A percentile compares a stretch with the other conserved stretches of the same genome.
phyloP scores from a whole-genome alignment of 1,140 invertebrate species.

The Forficula auricularia region DNA sequence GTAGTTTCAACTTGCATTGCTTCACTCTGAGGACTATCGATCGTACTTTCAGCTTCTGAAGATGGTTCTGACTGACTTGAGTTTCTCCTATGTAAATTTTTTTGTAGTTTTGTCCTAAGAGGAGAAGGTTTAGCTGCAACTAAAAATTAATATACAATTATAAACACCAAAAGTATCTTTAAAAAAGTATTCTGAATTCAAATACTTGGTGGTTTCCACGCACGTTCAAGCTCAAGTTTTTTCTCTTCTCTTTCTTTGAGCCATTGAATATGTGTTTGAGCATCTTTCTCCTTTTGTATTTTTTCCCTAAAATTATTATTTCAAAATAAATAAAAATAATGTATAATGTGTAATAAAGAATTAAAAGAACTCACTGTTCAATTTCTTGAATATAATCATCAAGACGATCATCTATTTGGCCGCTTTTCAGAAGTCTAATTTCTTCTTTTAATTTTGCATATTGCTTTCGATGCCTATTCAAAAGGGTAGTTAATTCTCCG shows the following conservation, averaged over 20 bases:
- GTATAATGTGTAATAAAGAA: neutral
- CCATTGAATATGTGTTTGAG: constrained; percentile 41
- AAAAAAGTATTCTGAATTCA: too few relatives aligned
- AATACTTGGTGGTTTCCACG: constrained; percentile 28
- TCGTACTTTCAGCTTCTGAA: constrained; percentile 17
- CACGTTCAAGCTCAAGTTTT: constrained; percentile 34
- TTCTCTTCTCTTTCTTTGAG: constrained; percentile 49
- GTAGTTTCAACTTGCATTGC: constrained; percentile 4
- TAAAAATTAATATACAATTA: too few relatives aligned
- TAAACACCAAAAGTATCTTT: too few relatives aligned
- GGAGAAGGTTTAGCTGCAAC: constrained; percentile 1
- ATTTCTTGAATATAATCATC: constrained; percentile 27
- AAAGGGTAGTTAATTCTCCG: constrained; percentile 50
- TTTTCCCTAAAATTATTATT: constrained; percentile 31
- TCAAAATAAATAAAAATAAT: constrained; percentile 1
- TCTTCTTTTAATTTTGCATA: constrained; percentile 52
- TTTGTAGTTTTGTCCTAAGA: constrained; percentile 4
- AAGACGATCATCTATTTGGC: constrained; percentile 15
- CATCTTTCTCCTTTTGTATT: constrained; percentile 44
- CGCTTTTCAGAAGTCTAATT: constrained; percentile 33
- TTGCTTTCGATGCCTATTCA: constrained; percentile 47
- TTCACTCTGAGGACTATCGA: constrained; percentile 15
- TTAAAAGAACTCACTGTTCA: constrained; percentile 31
- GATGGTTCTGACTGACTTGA: constrained; percentile 16
- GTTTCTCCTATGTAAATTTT: neutral